Evolutionary conservation across 2,113 vertebrate genomes (phyloP).

Genomic region (Ranitomeya imitator): DNA sequence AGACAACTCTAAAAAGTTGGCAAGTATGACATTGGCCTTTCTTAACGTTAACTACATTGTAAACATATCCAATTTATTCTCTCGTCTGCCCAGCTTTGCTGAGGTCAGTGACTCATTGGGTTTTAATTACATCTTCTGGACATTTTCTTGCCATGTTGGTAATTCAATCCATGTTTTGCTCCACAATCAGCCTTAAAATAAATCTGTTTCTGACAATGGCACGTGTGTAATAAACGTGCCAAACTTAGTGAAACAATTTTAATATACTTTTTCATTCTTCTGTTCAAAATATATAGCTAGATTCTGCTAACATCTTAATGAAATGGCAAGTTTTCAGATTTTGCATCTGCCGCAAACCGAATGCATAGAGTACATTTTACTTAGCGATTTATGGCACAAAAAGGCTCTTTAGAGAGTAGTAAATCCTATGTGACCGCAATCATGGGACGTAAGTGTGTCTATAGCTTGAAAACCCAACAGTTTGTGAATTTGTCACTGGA

Average conservation of each 20-base stretch:
- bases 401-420: not conserved
- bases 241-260: not conserved
- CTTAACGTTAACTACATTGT: no score
- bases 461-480: not conserved
- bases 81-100: not conserved
- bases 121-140: not conserved
- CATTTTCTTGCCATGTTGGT: not conserved
- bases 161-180: constrained; percentile 18
- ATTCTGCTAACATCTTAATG: not conserved
- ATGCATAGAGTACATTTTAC: not conserved
- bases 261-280: not conserved
- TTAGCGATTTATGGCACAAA: not conserved
- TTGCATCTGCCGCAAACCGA: not conserved
- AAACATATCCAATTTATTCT: not conserved
- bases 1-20: no score
- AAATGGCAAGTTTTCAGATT: constrained; percentile 15
- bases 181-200: constrained; percentile 1
- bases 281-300: not conserved
- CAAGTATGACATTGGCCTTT: not conserved
- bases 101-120: not conserved
- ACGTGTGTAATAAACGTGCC: not conserved
- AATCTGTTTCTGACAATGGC: constrained; percentile 11
- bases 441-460: not conserved
- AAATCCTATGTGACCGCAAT: not conserved
- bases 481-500: not conserved